Evolutionary conservation across 2,797 vertebrate genomes (phyloP).

Genomic region (Naso thynnoides): DNA sequence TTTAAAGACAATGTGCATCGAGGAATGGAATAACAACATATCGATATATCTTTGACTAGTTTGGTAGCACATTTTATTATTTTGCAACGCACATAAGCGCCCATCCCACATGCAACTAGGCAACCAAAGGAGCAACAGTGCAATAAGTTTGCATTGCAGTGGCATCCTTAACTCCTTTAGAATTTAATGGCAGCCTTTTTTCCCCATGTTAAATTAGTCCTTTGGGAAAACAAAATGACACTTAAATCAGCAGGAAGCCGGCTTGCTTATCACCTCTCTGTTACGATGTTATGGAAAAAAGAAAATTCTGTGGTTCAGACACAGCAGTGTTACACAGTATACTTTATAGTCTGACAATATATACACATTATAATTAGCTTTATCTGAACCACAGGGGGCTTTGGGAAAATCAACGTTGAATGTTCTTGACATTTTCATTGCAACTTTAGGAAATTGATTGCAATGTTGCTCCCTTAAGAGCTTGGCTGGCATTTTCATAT

Average conservation of each 20-base stretch:
- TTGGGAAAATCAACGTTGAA: conserved; percentile 53
- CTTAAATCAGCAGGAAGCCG: conserved; percentile 7
- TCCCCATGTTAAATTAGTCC: conserved; percentile 7
- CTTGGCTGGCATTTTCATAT: conserved; percentile 63
- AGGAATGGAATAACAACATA: background rate
- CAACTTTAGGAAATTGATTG: conserved; percentile 68
- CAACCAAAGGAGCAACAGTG: background rate
- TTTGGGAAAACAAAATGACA: conserved; percentile 21
- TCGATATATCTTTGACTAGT: background rate
- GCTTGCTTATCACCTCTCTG: background rate
- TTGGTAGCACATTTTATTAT: background rate
- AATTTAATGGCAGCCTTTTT: conserved; percentile 1
- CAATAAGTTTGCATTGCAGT: background rate
- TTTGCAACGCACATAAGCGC: background rate
- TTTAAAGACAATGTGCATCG: background rate
- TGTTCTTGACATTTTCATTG: conserved; percentile 72
- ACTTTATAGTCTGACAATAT: conserved; percentile 31
- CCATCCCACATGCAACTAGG: background rate
- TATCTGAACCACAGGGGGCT: conserved; percentile 32
- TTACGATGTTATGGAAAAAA: background rate
- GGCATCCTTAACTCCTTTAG: background rate
- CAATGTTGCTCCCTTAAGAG: conserved; percentile 62
- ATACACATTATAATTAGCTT: conserved; percentile 53
- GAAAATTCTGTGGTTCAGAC: background rate
- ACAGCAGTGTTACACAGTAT: background rate